Evolutionary conservation across 2,888 invertebrate genomes (phyloP).

Genomic region (Oeneis ivallda): DNA sequence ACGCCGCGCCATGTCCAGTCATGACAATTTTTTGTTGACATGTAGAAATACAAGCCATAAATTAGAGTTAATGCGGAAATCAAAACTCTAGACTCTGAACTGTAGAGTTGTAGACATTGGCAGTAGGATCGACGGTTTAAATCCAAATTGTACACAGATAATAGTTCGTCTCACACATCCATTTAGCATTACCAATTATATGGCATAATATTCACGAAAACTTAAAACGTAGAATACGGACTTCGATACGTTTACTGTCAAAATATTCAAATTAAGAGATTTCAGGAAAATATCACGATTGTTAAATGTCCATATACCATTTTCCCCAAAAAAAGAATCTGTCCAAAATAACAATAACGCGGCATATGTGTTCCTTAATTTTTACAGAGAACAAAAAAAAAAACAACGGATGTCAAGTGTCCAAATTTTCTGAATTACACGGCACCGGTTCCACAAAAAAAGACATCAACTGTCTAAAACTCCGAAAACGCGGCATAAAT

Average conservation of each 20-base stretch:
- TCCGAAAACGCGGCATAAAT: slow-evolving; percentile 44
- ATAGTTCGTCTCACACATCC: slow-evolving; percentile 59
- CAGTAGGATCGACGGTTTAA: not conserved
- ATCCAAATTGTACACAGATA: slow-evolving; percentile 49
- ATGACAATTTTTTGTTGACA: not conserved
- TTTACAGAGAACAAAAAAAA: too few species aligned
- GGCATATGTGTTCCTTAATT: too few species aligned
- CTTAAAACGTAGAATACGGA: not conserved
- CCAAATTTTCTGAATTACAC: not conserved
- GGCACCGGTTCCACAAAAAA: not conserved
- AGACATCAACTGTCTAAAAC: not conserved
- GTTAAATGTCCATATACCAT: too few species aligned
- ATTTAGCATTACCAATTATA: slow-evolving; percentile 54
- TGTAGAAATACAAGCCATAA: not conserved
- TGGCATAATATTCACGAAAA: not conserved
- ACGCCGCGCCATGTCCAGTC: not conserved
- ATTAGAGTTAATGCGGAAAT: not conserved
- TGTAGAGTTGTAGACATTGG: not conserved
- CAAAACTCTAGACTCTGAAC: not conserved
- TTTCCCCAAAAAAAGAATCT: too few species aligned
- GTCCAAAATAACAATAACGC: too few species aligned
- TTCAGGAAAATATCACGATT: too few species aligned
- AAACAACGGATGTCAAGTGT: not conserved
- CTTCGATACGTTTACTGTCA: not conserved
- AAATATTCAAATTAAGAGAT: not conserved